phyloP scores from a whole-genome alignment of 1,140 invertebrate species.

The Zaprionus kolodkinae region DNA sequence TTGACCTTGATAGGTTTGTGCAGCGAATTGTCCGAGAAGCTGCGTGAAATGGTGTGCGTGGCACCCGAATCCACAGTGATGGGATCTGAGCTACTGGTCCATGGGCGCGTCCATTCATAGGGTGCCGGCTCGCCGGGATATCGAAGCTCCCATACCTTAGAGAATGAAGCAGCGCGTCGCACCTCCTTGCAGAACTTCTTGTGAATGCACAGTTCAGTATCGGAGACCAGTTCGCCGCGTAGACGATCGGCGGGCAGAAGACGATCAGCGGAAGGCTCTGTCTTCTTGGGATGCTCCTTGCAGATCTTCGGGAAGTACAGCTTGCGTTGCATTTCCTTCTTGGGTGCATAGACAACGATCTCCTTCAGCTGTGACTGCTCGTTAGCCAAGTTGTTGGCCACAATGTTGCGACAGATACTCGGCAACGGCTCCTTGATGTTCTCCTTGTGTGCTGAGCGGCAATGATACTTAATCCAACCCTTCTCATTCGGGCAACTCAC shows the following conservation, averaged over 20 bases:
- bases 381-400: constrained; percentile 52
- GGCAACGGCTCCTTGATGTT: constrained; percentile 43
- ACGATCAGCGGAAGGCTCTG: background rate
- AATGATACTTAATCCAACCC: constrained; percentile 55
- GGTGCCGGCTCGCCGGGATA: background rate
- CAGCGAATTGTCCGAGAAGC: constrained; percentile 24
- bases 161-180: background rate
- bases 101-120: background rate
- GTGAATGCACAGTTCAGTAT: constrained; percentile 18
- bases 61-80: constrained; percentile 27
- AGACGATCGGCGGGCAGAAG: background rate
- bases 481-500: constrained; percentile 53
- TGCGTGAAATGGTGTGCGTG: constrained; percentile 33
- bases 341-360: constrained; percentile 53
- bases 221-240: background rate
- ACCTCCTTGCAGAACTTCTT: constrained; percentile 8
- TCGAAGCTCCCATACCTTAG: background rate
- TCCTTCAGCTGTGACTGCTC: constrained; percentile 33
- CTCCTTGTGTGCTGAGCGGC: constrained; percentile 33
- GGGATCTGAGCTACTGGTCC: constrained; percentile 57
- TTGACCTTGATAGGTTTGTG: constrained; percentile 12
- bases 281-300: constrained; percentile 4
- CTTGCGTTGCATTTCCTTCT: constrained; percentile 26
- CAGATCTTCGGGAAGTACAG: constrained; percentile 61
- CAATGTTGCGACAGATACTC: constrained; percentile 45